A percentile compares a stretch with the other conserved stretches of the same genome.
Evolutionary conservation across 2,113 vertebrate genomes (phyloP).

Genomic region (Ictalurus punctatus): DNA sequence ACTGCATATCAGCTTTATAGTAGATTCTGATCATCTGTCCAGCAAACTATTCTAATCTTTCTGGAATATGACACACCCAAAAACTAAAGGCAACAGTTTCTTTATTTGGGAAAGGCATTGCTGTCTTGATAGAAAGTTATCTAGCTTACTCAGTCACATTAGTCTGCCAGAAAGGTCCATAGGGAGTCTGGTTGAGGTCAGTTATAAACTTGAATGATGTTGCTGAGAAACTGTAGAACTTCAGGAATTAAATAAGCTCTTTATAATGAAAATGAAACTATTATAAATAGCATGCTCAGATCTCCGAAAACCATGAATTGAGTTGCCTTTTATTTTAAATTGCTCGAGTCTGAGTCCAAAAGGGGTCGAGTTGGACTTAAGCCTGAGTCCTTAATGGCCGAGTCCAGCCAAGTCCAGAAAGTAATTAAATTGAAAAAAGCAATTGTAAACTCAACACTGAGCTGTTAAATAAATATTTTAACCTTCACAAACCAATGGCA

Average conservation of each 20-base stretch:
- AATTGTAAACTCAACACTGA: too few species aligned
- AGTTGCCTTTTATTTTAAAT: conserved; percentile 28
- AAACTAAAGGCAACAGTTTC: neutral
- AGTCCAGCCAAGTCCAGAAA: too few species aligned
- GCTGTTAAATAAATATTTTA: too few species aligned
- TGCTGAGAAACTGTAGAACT: neutral
- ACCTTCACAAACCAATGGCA: too few species aligned
- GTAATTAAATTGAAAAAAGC: too few species aligned
- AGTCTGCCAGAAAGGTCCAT: neutral
- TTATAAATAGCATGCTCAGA: neutral
- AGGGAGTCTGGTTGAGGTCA: neutral
- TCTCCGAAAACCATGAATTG: conserved; percentile 35
- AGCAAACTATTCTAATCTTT: neutral
- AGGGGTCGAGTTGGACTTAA: too few species aligned
- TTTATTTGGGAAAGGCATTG: neutral
- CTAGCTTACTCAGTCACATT: neutral
- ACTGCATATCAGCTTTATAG: neutral
- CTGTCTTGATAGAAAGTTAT: neutral
- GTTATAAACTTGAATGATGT: neutral
- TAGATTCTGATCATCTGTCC: neutral
- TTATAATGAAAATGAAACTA: neutral
- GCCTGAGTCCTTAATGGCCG: too few species aligned
- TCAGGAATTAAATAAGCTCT: neutral
- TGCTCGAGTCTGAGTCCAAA: neutral
- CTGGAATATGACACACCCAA: neutral